A percentile compares a stretch with the other conserved stretches of the same genome.
These are phyloP conservation scores for Urophycis tenuis DNA, from an alignment of 2,797 vertebrate genomes.

Conservation along the genomic window DNA sequence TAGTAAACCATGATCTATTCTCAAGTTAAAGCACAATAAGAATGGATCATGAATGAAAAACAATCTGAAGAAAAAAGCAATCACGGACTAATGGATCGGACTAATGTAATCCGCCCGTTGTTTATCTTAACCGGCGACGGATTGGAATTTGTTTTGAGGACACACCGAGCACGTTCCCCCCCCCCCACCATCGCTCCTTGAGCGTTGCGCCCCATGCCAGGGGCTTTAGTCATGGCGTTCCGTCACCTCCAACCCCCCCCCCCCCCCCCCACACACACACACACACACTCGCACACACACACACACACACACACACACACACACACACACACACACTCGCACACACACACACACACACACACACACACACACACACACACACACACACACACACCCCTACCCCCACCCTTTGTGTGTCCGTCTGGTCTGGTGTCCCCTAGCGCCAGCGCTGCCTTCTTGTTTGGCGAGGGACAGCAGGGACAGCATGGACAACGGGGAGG, in stretches of 20 bases:
- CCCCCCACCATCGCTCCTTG: not conserved
- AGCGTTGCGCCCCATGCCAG: not conserved
- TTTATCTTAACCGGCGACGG: not conserved
- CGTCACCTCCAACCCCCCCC: not conserved
- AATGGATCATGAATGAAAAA: not conserved
- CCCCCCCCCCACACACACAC: not conserved
- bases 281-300: too few species aligned
- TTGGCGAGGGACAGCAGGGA: slow-evolving; percentile 53
- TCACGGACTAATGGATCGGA: not conserved
- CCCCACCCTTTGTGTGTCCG: slow-evolving; percentile 4
- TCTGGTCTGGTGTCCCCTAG: slow-evolving; percentile 45
- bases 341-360: not conserved
- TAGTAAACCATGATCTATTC: not conserved
- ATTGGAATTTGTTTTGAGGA: not conserved
- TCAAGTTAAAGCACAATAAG: slow-evolving; percentile 1
- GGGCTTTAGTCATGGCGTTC: not conserved
- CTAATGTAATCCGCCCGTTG: not conserved
- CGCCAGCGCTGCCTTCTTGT: slow-evolving; percentile 47
- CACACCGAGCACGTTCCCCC: not conserved
- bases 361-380: not conserved
- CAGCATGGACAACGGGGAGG: slow-evolving; percentile 62
- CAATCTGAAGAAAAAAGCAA: not conserved
- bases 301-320: too few species aligned
- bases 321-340: too few species aligned
- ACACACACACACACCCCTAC: not conserved